Base-by-base conservation (phyloP, 2,888 invertebrate genomes). In the Muschampia plurimacula region DNA sequence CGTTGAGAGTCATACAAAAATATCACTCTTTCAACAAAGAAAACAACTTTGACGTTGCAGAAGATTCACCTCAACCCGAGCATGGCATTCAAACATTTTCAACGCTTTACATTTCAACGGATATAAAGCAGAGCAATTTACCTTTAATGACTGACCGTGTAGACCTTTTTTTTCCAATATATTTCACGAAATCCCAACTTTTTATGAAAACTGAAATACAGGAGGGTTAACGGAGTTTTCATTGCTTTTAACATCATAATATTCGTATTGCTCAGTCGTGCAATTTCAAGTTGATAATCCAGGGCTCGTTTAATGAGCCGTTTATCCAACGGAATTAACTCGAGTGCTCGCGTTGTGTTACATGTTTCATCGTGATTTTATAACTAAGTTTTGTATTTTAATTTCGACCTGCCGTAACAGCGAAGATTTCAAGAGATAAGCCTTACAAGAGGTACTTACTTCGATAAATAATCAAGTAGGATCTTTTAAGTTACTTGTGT, bases 271-370 rank as follows among this genome's bases (percentile, higher is more conserved):
- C 86, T 87, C 86, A 86, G 84, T 85, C 84, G 84, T 84, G 87
- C 87, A 90, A 89, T 91, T 88, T 87, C 87, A 87, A 88, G 87
- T 89, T 90, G 89, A 90, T 92, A 92, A 92, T 91, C 91, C 90
- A 80, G 89, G 88, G 88, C 84, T 84, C 84, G 86, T 86, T 87
- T 88, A 91, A 91, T 89, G 90, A 89, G 84, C 80, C 84, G 83
- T 86, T 87, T 88, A 89, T 88, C 87, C 79, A 75, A 77, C 79
- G 77, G 88, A 87, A 88, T 90, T 90, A 88, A 86, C 84, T 81
- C 82, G 81, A 81, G 80, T 79, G 82, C 83, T 82, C 79, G 80
- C 77, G 78, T 82, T 81, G 80, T 84, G 83, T 83, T 84, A 83
- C 81, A 78, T 82, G 79, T 83, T 82, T 83, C 83, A 79, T 83